Conservation (phyloP, 1,140 invertebrate genomes). For the Neocloeon triangulifer region DNA sequence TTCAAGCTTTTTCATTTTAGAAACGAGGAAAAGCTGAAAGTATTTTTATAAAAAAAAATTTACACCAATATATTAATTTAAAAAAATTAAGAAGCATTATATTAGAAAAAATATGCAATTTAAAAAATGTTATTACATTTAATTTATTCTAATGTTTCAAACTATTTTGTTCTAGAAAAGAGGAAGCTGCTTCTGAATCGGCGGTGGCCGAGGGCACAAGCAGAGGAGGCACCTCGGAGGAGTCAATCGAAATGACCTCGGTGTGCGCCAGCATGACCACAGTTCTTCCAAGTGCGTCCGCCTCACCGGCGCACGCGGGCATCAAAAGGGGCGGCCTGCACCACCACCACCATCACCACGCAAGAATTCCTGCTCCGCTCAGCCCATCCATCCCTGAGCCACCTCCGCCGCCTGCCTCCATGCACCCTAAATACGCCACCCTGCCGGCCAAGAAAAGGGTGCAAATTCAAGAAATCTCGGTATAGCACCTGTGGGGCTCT, state of each 20-base stretch:
- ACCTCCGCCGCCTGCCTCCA: slow-evolving; percentile 15
- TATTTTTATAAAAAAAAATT: too few relatives aligned
- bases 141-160: too few relatives aligned
- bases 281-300: not conserved
- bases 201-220: slow-evolving; percentile 12
- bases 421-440: slow-evolving; percentile 17
- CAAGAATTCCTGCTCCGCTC: slow-evolving; percentile 11
- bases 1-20: too few relatives aligned
- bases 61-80: too few relatives aligned
- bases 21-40: too few relatives aligned
- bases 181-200: too few relatives aligned
- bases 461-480: slow-evolving; percentile 39
- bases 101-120: too few relatives aligned
- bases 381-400: slow-evolving; percentile 16
- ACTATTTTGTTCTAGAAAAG: too few relatives aligned
- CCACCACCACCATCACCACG: slow-evolving; percentile 17
- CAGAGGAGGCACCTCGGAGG: slow-evolving; percentile 10
- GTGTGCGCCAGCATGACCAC: not conserved
- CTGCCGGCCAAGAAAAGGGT: slow-evolving; percentile 31
- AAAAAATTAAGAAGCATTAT: too few relatives aligned
- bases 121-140: too few relatives aligned
- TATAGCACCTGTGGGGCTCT: too few relatives aligned
- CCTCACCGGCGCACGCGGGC: not conserved
- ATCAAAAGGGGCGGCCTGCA: slow-evolving; percentile 1
- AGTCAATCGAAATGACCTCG: slow-evolving; percentile 14